phyloP scores from a whole-genome alignment of 2,113 vertebrate genomes.

The Leptobrachium leishanense region DNA sequence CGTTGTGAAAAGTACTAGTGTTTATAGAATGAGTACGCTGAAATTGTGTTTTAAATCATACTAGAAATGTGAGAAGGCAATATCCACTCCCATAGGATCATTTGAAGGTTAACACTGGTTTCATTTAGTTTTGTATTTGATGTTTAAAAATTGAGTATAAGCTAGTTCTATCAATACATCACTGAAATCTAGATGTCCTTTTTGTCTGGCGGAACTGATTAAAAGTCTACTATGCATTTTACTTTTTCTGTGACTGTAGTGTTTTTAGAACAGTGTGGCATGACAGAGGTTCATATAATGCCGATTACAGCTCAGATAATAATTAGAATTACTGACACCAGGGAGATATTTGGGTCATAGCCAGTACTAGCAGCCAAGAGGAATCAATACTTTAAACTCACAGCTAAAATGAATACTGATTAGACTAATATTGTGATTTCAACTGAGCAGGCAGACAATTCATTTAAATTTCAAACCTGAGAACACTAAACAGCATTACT shows the following conservation, averaged over 20 bases:
- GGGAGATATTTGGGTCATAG: constrained; percentile 51
- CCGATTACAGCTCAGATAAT: constrained; percentile 57
- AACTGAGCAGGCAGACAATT: background rate
- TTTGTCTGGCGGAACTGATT: constrained; percentile 50
- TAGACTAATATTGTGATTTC: constrained; percentile 19
- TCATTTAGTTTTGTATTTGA: background rate
- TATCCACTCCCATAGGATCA: too few relatives aligned
- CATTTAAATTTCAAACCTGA: constrained; percentile 2
- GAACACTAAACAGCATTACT: too few relatives aligned
- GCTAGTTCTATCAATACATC: background rate
- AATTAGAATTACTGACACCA: constrained; percentile 55
- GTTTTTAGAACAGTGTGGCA: constrained; percentile 50
- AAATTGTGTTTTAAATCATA: too few relatives aligned
- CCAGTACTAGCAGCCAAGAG: constrained; percentile 58
- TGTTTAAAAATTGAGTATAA: constrained; percentile 14
- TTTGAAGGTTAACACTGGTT: background rate
- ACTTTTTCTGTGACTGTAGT: constrained; percentile 54
- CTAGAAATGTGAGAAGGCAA: too few relatives aligned
- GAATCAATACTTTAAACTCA: constrained; percentile 48
- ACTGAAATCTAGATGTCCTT: constrained; percentile 44
- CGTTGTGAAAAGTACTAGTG: too few relatives aligned
- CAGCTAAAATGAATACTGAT: constrained; percentile 57
- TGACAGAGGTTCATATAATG: constrained; percentile 58
- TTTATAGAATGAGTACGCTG: too few relatives aligned
- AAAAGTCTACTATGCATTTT: constrained; percentile 46